Conservation (phyloP, 2,113 vertebrate species). For the Diadophis punctatus region DNA sequence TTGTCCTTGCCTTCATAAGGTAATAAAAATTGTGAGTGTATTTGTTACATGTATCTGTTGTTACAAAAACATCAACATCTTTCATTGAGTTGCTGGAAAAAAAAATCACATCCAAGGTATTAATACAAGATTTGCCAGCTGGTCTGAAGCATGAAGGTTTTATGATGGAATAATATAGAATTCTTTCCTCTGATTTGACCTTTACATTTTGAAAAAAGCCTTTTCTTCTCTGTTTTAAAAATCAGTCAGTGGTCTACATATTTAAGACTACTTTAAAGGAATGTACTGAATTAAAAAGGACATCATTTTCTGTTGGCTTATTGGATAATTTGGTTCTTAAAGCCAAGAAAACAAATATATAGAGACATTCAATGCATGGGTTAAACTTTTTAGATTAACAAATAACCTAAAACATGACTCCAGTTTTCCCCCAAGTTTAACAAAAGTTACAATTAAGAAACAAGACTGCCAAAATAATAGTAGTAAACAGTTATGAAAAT, state of each 20-base stretch:
- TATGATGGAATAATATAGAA: constrained; percentile 23
- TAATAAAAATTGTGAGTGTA: constrained; percentile 46
- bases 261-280: not conserved
- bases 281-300: constrained; percentile 25
- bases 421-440: not conserved
- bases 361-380: constrained; percentile 36
- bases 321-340: not conserved
- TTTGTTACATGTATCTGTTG: constrained; percentile 33
- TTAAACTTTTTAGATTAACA: constrained; percentile 22
- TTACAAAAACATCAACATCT: constrained; percentile 30
- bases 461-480: constrained; percentile 37
- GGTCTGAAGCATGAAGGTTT: not conserved
- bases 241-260: not conserved
- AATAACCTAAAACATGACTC: constrained; percentile 29
- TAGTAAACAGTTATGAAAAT: constrained; percentile 17
- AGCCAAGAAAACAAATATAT: fast-evolving
- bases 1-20: constrained; percentile 34
- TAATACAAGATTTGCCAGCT: constrained; percentile 10
- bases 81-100: constrained; percentile 51
- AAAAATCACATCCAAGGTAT: constrained; percentile 31
- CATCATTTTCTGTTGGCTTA: constrained; percentile 44
- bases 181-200: not conserved
- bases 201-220: not conserved
- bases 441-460: constrained; percentile 39
- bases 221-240: constrained; percentile 12